Evolutionary conservation across 2,888 invertebrate species (phyloP).

Genomic region (Agrenia bidenticulata): DNA sequence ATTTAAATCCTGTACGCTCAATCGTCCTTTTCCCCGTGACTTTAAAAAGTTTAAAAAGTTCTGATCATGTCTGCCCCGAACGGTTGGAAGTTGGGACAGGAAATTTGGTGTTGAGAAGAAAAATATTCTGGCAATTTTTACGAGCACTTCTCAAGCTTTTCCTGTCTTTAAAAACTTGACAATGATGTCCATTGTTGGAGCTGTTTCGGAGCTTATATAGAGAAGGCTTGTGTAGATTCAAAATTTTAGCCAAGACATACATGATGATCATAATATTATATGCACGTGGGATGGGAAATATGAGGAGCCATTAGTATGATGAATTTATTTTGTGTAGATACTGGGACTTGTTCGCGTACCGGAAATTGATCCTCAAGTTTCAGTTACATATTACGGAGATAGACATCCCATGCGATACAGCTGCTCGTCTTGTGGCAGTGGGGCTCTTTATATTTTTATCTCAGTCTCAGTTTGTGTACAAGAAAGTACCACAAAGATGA

Average conservation of each 20-base stretch:
- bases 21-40: too few relatives aligned
- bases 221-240: too few relatives aligned
- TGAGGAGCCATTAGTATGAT: constrained; percentile 4
- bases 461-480: too few relatives aligned
- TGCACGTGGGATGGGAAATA: not conserved
- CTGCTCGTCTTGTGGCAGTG: not conserved
- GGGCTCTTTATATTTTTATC: not conserved
- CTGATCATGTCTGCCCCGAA: too few relatives aligned
- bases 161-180: constrained; percentile 1
- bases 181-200: constrained; percentile 1
- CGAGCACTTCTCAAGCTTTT: not conserved
- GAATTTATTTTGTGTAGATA: not conserved
- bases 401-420: not conserved
- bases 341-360: not conserved
- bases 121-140: constrained; percentile 6
- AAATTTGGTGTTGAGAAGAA: not conserved
- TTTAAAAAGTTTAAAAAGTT: too few relatives aligned
- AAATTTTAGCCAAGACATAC: too few relatives aligned
- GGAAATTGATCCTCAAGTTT: constrained; percentile 18
- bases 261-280: too few relatives aligned
- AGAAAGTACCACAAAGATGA: too few relatives aligned
- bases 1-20: too few relatives aligned
- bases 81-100: not conserved
- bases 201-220: too few relatives aligned
- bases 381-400: not conserved